These are phyloP conservation scores for Tautogolabrus adspersus DNA, from an alignment of 2,113 vertebrate genomes.

Conservation along the genomic window DNA sequence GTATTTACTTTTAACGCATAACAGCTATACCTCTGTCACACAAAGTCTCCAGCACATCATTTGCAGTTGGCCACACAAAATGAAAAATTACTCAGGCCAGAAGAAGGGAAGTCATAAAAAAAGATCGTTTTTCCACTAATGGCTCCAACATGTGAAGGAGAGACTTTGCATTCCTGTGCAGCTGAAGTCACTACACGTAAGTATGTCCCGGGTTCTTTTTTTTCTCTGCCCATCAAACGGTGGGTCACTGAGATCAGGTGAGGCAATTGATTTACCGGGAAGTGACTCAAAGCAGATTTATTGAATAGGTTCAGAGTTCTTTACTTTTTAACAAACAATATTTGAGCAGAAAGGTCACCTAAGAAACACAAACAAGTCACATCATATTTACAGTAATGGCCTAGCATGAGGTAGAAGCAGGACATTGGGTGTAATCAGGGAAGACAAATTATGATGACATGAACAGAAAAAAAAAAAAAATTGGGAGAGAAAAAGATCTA, in stretches of 20 bases:
- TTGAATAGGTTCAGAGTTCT: constrained; percentile 10
- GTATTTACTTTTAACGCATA: constrained; percentile 34
- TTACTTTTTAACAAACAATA: constrained; percentile 8
- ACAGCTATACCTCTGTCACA: constrained; percentile 49
- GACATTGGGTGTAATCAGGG: neutral
- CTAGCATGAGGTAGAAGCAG: constrained; percentile 5
- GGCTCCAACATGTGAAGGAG: constrained; percentile 69
- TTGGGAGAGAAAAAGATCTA: neutral
- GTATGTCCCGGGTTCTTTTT: constrained; percentile 44
- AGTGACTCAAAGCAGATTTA: constrained; percentile 40
- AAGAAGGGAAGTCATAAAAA: constrained; percentile 74
- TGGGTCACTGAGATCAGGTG: constrained; percentile 28
- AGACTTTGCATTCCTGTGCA: constrained; percentile 50
- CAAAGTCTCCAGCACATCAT: constrained; percentile 45
- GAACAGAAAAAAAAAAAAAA: neutral
- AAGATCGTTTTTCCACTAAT: constrained; percentile 69
- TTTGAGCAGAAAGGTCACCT: constrained; percentile 6
- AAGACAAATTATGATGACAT: neutral
- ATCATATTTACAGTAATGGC: constrained; percentile 1
- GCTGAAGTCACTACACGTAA: constrained; percentile 29
- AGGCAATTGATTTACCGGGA: constrained; percentile 42
- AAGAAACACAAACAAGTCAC: constrained; percentile 3
- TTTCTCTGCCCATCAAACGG: constrained; percentile 56
- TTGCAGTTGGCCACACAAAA: constrained; percentile 63
- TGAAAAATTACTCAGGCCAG: constrained; percentile 62